Evolutionary conservation across 2,888 invertebrate species (phyloP).

Genomic region (Sphaeridia pumilis): DNA sequence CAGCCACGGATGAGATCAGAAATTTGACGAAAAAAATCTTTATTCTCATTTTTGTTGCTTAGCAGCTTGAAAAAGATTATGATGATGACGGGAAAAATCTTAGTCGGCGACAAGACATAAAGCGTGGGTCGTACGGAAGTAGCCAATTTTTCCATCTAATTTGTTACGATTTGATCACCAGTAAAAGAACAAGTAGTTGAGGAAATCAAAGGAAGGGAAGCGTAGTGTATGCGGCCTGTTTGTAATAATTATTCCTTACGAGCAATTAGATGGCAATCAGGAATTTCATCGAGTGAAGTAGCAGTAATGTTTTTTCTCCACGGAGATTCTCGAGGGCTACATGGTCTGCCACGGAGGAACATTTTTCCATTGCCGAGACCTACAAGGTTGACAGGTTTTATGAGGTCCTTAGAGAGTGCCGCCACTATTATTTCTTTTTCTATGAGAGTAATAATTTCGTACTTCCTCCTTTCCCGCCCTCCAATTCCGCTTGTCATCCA

Average conservation of each 20-base stretch:
- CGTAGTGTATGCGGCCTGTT: too few relatives aligned
- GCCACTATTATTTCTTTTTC: constrained; percentile 11
- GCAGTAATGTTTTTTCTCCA: background rate
- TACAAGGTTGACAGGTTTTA: background rate
- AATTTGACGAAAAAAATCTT: too few relatives aligned
- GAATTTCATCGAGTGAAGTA: background rate
- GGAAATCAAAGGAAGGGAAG: background rate
- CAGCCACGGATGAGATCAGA: too few relatives aligned
- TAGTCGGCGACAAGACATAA: too few relatives aligned
- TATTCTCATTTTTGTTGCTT: too few relatives aligned
- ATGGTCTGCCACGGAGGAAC: background rate
- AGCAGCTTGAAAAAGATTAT: too few relatives aligned
- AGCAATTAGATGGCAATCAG: constrained; percentile 2
- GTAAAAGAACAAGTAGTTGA: background rate
- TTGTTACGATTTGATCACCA: background rate
- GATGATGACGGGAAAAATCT: too few relatives aligned
- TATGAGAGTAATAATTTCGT: constrained; percentile 8
- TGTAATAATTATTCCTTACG: constrained; percentile 4
- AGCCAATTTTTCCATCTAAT: background rate
- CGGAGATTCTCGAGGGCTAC: background rate
- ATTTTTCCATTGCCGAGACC: background rate
- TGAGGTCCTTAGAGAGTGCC: constrained; percentile 9
- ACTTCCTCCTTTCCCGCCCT: constrained; percentile 12
- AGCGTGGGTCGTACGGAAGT: too few relatives aligned
- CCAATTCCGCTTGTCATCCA: constrained; percentile 3